phyloP scores from a whole-genome alignment of 2,888 invertebrate genomes.

The Phalera bucephala region DNA sequence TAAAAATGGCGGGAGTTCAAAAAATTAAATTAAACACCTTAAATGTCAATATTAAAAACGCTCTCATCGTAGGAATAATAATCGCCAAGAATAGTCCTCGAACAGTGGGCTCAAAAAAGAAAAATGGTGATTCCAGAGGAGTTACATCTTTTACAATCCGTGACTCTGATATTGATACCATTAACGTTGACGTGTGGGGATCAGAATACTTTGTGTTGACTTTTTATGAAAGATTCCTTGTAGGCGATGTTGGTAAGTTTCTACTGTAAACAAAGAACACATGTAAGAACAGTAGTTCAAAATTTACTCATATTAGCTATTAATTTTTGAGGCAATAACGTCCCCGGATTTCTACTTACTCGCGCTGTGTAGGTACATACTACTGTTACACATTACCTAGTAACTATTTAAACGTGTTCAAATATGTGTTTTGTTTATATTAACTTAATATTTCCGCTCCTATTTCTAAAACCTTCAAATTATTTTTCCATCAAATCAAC shows the following conservation, averaged over 20 bases:
- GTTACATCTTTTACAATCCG: constrained; percentile 90
- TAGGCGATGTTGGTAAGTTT: constrained; percentile 87
- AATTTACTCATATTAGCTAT: not conserved
- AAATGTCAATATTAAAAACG: constrained; percentile 68
- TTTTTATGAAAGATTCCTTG: constrained; percentile 84
- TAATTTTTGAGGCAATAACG: too few relatives aligned
- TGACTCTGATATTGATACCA: constrained; percentile 87
- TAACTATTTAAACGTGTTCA: too few relatives aligned
- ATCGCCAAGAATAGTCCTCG: constrained; percentile 86
- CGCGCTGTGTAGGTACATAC: too few relatives aligned
- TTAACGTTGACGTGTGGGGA: constrained; percentile 91
- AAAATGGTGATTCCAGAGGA: constrained; percentile 81
- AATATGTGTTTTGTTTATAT: too few relatives aligned
- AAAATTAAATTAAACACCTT: constrained; percentile 64
- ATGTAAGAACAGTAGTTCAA: too few relatives aligned
- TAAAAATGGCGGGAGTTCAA: constrained; percentile 74
- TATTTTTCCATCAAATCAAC: too few relatives aligned
- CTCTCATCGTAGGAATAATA: constrained; percentile 81
- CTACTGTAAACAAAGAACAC: too few relatives aligned
- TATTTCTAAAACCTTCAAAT: too few relatives aligned
- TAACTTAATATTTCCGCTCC: too few relatives aligned
- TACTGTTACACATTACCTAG: too few relatives aligned
- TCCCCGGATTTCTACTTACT: too few relatives aligned
- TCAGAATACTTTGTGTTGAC: constrained; percentile 84
- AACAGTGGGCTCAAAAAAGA: constrained; percentile 73